Percentiles rank a stretch among this genome's conserved stretches.
Evolutionary conservation across 2,797 vertebrate genomes (phyloP).

Genomic region (Gymnothorax reevesii): DNA sequence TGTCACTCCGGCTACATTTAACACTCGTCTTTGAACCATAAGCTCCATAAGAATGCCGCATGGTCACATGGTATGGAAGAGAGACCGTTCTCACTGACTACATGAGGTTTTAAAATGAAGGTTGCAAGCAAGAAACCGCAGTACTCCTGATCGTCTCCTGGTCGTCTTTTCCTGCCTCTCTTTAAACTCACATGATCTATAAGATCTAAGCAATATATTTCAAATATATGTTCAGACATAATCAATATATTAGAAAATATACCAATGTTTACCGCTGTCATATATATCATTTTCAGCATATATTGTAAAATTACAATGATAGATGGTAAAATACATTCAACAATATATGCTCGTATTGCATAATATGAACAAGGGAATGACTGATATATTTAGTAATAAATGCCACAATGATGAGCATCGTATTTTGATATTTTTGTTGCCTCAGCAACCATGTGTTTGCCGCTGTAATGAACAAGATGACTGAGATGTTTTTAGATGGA

Average conservation of each 20-base stretch:
- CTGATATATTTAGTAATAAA: constrained; percentile 19
- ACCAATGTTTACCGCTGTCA: constrained; percentile 8
- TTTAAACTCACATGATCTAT: constrained; percentile 10
- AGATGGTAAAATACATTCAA: constrained; percentile 7
- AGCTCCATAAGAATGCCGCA: neutral
- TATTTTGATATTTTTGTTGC: constrained; percentile 12
- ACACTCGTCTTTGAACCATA: neutral
- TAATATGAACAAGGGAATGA: constrained; percentile 17
- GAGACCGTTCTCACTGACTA: neutral
- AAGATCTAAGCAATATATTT: constrained; percentile 20
- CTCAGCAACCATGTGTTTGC: neutral
- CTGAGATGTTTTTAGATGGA: neutral
- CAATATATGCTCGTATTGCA: constrained; percentile 16
- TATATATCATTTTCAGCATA: constrained; percentile 15
- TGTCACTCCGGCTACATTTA: neutral
- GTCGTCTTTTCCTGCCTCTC: neutral
- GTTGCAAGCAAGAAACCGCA: neutral
- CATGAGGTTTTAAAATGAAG: neutral
- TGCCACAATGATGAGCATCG: neutral
- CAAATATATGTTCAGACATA: constrained; percentile 5
- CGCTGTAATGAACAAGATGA: neutral
- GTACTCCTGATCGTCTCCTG: too few species aligned
- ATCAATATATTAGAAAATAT: constrained; percentile 3
- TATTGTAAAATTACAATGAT: constrained; percentile 3
- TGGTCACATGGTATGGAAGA: neutral